Evolutionary conservation across 2,888 invertebrate genomes (phyloP).

Genomic region (Dryobotodes eremita): DNA sequence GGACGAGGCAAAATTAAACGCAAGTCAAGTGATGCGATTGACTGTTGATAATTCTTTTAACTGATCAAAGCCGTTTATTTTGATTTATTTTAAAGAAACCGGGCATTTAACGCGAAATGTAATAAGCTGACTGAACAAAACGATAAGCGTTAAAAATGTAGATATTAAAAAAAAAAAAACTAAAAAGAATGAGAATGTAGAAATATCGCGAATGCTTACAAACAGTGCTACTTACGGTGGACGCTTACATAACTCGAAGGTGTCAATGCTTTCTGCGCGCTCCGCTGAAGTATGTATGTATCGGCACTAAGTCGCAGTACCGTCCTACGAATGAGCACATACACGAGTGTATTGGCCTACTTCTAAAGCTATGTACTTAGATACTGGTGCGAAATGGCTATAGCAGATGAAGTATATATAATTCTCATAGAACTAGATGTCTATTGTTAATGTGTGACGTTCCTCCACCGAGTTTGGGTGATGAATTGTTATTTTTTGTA

Average conservation of each 20-base stretch:
- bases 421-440: background rate
- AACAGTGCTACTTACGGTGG: slow-evolving; percentile 22
- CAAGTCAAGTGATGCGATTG: background rate
- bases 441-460: background rate
- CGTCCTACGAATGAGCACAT: background rate
- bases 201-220: background rate
- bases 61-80: no score
- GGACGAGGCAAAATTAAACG: background rate
- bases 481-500: background rate
- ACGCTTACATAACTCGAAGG: slow-evolving; percentile 13
- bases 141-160: background rate
- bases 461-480: background rate
- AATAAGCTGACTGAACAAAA: background rate
- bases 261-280: slow-evolving; percentile 23
- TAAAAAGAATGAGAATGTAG: background rate
- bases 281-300: slow-evolving; percentile 8
- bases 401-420: background rate
- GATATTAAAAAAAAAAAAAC: no score
- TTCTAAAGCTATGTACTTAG: slow-evolving; percentile 14
- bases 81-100: no score
- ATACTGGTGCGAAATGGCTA: background rate
- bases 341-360: slow-evolving; percentile 23
- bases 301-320: slow-evolving; percentile 11
- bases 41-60: background rate
- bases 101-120: no score